A percentile compares a stretch with the other conserved stretches of the same genome.
Evolutionary conservation across 2,113 vertebrate genomes (phyloP).

Genomic region (Oceanodroma tethys): DNA sequence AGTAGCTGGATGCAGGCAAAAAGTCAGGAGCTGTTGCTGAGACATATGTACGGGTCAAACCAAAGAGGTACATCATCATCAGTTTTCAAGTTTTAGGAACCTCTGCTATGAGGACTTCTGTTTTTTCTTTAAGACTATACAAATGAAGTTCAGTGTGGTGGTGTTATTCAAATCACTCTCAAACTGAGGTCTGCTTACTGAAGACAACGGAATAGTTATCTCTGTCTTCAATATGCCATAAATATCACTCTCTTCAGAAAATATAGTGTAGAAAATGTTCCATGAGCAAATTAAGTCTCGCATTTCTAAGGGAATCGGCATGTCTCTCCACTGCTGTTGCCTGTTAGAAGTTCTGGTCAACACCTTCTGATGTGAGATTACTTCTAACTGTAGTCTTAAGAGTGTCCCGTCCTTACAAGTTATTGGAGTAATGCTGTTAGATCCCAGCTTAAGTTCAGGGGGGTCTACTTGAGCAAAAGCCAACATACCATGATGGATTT

Average conservation of each 20-base stretch:
- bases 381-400: not conserved
- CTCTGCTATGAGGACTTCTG: not conserved
- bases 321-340: not conserved
- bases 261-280: not conserved
- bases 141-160: not conserved
- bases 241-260: not conserved
- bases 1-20: not conserved
- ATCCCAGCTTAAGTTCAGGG: not conserved
- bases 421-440: not conserved
- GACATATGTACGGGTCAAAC: not conserved
- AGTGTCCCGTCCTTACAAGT: not conserved
- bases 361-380: not conserved
- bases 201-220: not conserved
- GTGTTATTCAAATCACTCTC: not conserved
- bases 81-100: not conserved
- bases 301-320: not conserved
- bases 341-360: not conserved
- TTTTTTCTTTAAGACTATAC: not conserved
- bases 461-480: conserved; percentile 2
- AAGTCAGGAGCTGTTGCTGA: not conserved
- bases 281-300: not conserved
- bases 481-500: not conserved
- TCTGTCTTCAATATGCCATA: not conserved
- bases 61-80: not conserved
- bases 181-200: not conserved